Evolutionary conservation across 2,888 invertebrate species (phyloP), one percentile per base, ranked within the genome.

Genomic region (Troglohyphantes excavatus): DNA sequence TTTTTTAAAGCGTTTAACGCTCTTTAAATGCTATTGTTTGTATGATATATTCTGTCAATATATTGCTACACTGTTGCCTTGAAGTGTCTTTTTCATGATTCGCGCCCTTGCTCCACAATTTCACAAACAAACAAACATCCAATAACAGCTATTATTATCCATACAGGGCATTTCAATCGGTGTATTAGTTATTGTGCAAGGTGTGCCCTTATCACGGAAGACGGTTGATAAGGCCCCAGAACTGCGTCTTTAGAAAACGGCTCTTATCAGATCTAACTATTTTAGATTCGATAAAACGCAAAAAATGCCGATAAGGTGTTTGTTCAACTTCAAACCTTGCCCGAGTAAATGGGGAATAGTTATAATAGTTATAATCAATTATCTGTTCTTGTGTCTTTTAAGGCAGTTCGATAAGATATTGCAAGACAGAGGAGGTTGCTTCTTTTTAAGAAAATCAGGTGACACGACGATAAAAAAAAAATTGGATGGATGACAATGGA

Each of bases 241-340:
- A 53, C 17, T 53, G 53, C 53, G 53, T 53, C 53, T 53, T 53
- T 53, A 53, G 53, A n/a, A n/a, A 53, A 53, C 13, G 17, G 5
- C 53, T 53, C n/a, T n/a, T 53, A 13, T n/a, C 17, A 53, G 13
- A 53, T 53, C 17, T 53, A 53, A 53, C 53, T 53, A 53, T 53
- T 53, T 53, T 53, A 53, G 53, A 17, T 13, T 17, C 53, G 53
- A 53, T 53, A 53, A 53, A 53, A n/a, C n/a, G 17, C 53, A 53
- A 53, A 0, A 9, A 7, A 9, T 13, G 5, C n/a, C 1, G 53
- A 53, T 53, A 53, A 53, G 17, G 53, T 53, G 53, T 17, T 53
- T 53, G 53, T 53, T 53, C 53, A 53, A 53, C 53, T 53, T 53
- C 53, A 53, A 53, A 53, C 53, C 53, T 53, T 53, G 53, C 17